Percentiles rank a stretch among this genome's conserved stretches.
Conservation (phyloP, 30 jellyfish, hydroid and myxozoan genomes). For the Hydractinia echinata region DNA sequence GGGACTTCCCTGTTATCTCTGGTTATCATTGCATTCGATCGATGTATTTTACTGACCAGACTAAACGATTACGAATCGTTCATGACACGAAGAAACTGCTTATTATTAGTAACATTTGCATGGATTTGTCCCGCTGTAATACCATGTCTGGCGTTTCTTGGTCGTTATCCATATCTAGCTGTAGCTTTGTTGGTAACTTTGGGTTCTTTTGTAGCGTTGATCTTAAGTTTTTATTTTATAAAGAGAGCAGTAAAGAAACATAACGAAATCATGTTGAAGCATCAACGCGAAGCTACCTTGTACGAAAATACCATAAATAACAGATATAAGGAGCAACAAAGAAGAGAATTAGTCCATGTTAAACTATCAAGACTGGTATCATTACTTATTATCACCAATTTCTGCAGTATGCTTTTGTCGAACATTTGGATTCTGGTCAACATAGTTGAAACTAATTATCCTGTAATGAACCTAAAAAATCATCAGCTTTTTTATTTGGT, state of each 20-base stretch:
- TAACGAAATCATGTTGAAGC: background rate
- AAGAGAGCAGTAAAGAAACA: constrained; percentile 14
- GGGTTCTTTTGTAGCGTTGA: background rate
- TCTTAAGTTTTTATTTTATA: background rate
- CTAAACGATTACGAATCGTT: constrained; percentile 28
- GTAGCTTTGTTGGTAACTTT: background rate
- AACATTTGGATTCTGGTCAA: background rate
- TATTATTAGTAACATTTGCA: constrained; percentile 21
- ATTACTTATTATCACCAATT: background rate
- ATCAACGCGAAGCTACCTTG: background rate
- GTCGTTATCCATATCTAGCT: background rate
- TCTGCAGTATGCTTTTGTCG: background rate
- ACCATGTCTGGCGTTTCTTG: constrained; percentile 40
- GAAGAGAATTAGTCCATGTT: background rate
- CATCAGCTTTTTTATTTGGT: background rate
- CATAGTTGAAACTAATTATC: background rate
- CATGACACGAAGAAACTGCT: constrained; percentile 44
- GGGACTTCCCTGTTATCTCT: constrained; percentile 62
- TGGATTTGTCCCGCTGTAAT: constrained; percentile 62
- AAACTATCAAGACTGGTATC: background rate
- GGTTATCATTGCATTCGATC: constrained; percentile 58
- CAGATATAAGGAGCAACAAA: too few relatives aligned
- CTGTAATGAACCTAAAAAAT: background rate
- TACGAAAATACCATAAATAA: too few relatives aligned
- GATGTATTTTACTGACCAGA: constrained; percentile 51